Evolutionary conservation across 2,113 vertebrate species (phyloP).

Genomic region (Nyctibius bracteatus): DNA sequence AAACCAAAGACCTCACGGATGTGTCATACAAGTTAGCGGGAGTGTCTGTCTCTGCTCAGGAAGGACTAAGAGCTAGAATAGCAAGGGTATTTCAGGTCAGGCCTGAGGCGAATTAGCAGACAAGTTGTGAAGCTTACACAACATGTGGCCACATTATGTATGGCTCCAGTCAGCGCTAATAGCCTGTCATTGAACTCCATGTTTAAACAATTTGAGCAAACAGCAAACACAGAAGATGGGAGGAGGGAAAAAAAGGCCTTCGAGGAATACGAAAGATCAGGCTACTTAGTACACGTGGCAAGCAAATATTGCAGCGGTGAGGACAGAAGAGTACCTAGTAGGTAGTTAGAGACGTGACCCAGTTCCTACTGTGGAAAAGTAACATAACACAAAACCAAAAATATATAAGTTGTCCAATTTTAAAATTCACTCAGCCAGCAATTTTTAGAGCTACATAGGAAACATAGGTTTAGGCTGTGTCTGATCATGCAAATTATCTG

Average conservation of each 20-base stretch:
- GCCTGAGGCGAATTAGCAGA: constrained; percentile 61
- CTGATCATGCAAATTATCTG: not conserved
- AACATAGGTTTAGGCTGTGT: not conserved
- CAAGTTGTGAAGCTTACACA: constrained; percentile 65
- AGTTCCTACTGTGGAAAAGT: not conserved
- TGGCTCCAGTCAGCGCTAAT: constrained; percentile 52
- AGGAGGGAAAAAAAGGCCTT: constrained; percentile 40
- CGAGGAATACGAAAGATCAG: constrained; percentile 33
- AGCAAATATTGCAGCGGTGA: not conserved
- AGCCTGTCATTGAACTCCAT: constrained; percentile 60
- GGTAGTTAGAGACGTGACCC: not conserved
- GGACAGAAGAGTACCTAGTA: not conserved
- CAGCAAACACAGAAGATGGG: constrained; percentile 58
- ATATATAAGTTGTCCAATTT: not conserved
- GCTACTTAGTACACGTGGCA: not conserved
- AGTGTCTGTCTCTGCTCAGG: not conserved
- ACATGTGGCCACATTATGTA: constrained; percentile 64
- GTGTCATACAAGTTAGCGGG: not conserved
- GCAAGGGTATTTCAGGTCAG: constrained; percentile 64
- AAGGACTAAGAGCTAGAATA: constrained; percentile 15
- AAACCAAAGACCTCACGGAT: not conserved
- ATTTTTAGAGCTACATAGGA: not conserved
- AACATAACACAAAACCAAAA: not conserved
- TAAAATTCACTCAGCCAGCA: not conserved
- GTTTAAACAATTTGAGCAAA: constrained; percentile 66